Evolutionary conservation across 1,140 invertebrate genomes (phyloP), one percentile per base, ranked within the genome.

Genomic region (Nomia melanderi): DNA sequence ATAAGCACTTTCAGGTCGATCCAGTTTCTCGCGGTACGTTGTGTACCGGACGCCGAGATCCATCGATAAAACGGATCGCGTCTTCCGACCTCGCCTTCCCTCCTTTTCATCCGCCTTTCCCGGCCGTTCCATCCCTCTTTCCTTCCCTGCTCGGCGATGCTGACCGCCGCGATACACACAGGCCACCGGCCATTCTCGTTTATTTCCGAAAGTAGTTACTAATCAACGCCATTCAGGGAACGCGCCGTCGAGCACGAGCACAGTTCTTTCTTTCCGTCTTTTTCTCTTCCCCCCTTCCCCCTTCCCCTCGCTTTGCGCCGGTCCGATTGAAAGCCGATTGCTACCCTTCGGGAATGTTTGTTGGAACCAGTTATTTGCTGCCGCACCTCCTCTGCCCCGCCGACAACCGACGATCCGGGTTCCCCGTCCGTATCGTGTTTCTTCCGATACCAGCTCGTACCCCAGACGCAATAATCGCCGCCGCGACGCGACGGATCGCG

Each of bases 181-280:
- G 41, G 8, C 31, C 41, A 12, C 14, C 14, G 41, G 23, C 71
- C 33, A 9, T 41, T 66, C 41, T 73, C 77, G 70, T 86, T 84
- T 84, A 82, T 79, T 82, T 86, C 74, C 20, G 56, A 54, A 59
- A 47, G 65, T 74, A 70, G 82, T 86, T 83, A 85, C 78, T 79
- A 84, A 85, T 86, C 81, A 85, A 86, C 77, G 83, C 74, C 77
- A 86, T 85, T 86, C 76, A 85, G 63, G 36, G 47, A 75, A 82
- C 56, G 39, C 41, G 57, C 41, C 9, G 44, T 20, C 31, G 50
- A 62, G 23, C 63, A 63, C 23, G 54, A 63, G 53, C n/a, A n/a
- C n/a, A n/a, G n/a, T n/a, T n/a, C n/a, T n/a, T n/a, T n/a, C n/a
- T n/a, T n/a, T n/a, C n/a, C n/a, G n/a, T n/a, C n/a, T n/a, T n/a